Evolutionary conservation across 2,888 invertebrate species (phyloP).

Genomic region (Atrina japonica): DNA sequence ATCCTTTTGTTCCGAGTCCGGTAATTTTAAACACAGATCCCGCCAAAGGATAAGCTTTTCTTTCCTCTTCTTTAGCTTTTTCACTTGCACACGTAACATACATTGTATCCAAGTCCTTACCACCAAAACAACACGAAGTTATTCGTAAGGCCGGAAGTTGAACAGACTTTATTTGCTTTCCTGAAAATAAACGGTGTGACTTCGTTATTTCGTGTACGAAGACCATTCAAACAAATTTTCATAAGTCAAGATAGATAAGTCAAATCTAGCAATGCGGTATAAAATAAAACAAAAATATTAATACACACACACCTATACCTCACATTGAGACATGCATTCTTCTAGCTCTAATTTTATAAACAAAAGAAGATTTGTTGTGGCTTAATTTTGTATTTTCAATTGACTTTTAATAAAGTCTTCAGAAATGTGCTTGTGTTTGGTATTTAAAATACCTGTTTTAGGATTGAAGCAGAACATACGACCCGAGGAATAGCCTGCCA

Average conservation of each 20-base stretch:
- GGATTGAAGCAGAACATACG: constrained; percentile 83
- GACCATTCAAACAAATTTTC: too few species aligned
- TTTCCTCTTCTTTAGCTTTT: constrained; percentile 81
- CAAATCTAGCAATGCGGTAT: too few species aligned
- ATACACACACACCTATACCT: too few species aligned
- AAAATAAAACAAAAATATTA: too few species aligned
- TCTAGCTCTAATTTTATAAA: too few species aligned
- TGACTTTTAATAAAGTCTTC: too few species aligned
- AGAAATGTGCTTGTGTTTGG: too few species aligned
- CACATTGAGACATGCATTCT: too few species aligned
- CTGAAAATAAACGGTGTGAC: constrained; percentile 78
- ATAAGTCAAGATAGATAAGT: too few species aligned
- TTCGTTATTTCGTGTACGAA: too few species aligned
- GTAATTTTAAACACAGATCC: constrained; percentile 78
- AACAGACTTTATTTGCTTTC: constrained; percentile 84
- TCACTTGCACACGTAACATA: constrained; percentile 85
- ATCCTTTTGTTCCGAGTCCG: constrained; percentile 75
- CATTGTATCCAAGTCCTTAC: constrained; percentile 85
- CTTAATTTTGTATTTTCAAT: too few species aligned
- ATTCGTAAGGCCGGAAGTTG: constrained; percentile 85
- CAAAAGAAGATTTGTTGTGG: too few species aligned
- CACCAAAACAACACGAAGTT: constrained; percentile 89
- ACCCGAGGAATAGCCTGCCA: constrained; percentile 87
- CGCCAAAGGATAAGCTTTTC: constrained; percentile 64
- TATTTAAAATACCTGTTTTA: constrained; percentile 33